These are phyloP conservation scores for Equus quagga DNA, from an alignment of 2,113 vertebrate genomes.

Conservation along the genomic window DNA sequence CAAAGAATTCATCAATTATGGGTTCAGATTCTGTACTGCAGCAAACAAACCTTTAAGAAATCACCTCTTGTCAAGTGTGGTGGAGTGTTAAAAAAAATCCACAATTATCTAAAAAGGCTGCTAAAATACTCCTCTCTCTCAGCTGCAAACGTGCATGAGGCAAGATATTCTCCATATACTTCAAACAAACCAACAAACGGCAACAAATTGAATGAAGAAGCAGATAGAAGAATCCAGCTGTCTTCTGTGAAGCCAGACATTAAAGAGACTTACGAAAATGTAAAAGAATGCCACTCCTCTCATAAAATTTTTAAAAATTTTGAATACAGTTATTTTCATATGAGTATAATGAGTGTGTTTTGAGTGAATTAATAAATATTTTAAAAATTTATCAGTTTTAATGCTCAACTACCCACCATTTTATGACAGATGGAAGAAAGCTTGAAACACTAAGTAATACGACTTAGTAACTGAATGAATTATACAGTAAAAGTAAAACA, in stretches of 20 bases:
- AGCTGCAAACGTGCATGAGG: not conserved
- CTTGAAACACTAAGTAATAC: not conserved
- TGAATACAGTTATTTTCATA: not conserved
- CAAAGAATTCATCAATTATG: not conserved
- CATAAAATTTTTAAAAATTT: not conserved
- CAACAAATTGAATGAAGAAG: not conserved
- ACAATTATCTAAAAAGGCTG: not conserved
- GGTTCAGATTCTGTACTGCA: not conserved
- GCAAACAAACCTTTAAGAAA: not conserved
- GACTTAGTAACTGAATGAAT: not conserved
- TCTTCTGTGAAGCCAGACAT: not conserved
- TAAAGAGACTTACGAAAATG: not conserved
- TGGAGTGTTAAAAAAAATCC: not conserved
- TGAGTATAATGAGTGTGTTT: not conserved
- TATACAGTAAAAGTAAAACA: not conserved
- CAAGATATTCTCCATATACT: constrained; percentile 9
- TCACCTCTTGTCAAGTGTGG: not conserved
- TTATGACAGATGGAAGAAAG: constrained; percentile 1
- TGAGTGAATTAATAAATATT: constrained; percentile 4
- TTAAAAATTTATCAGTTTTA: not conserved
- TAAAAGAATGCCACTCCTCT: not conserved
- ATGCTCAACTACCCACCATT: not conserved
- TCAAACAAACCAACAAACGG: constrained; percentile 23
- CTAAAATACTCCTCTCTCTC: not conserved
- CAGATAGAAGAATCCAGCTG: not conserved